Percentiles rank a stretch among this genome's conserved stretches.
These are phyloP conservation scores for Hemiprocne comata DNA, from an alignment of 2,113 vertebrate genomes.

Conservation along the genomic window DNA sequence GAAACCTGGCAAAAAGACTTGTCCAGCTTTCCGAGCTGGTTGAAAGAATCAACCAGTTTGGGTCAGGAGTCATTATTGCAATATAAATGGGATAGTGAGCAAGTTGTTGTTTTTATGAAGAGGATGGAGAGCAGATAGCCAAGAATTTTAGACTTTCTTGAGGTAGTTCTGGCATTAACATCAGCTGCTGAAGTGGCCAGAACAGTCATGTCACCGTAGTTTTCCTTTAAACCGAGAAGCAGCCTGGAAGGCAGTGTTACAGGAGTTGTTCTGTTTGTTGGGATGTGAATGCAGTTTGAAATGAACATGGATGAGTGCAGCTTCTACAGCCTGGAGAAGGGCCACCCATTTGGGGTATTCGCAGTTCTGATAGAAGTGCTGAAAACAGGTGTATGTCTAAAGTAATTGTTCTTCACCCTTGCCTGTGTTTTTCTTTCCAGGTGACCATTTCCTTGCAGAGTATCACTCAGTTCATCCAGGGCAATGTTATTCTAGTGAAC, in stretches of 20 bases:
- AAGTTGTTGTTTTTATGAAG: not conserved
- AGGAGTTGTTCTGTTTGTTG: rapidly evolving
- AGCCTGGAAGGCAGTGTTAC: not conserved
- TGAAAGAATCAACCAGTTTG: not conserved
- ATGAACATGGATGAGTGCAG: rapidly evolving
- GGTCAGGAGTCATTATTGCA: not conserved
- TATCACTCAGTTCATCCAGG: not conserved
- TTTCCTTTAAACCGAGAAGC: not conserved
- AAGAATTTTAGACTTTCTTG: not conserved
- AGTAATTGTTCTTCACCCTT: not conserved
- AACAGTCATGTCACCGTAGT: not conserved
- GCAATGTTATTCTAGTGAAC: not conserved
- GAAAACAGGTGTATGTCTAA: not conserved
- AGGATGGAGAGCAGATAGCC: not conserved
- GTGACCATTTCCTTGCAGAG: not conserved
- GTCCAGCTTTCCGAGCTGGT: not conserved
- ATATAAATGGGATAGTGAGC: not conserved
- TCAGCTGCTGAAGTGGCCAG: not conserved
- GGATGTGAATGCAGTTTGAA: rapidly evolving
- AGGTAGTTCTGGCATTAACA: not conserved
- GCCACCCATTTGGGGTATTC: rapidly evolving
- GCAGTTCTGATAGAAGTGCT: not conserved
- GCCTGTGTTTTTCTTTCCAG: not conserved
- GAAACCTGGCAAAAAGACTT: not conserved
- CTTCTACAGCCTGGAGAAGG: not conserved